Evolutionary conservation across 2,113 vertebrate species (phyloP).

Genomic region (chimpanzee (Pan troglodytes)): NHGRI_mPanTro3-v2.1_pri NC_072415.2:83973001-83973500

Average conservation of each 20-base stretch:
- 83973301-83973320: neutral
- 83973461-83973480: neutral
- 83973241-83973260: neutral
- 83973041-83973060: fast-evolving
- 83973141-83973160: fast-evolving
- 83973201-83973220: neutral
- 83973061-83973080: fast-evolving
- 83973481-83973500: neutral
- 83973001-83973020: too few species aligned
- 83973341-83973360: neutral
- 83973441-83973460: neutral
- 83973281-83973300: neutral
- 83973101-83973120: too few species aligned
- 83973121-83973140: fast-evolving
- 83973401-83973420: neutral
- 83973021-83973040: neutral
- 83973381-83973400: neutral
- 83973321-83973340: neutral
- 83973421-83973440: neutral
- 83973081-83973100: fast-evolving
- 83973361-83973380: neutral
- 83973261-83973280: neutral
- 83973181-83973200: fast-evolving
- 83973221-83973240: neutral
- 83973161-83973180: neutral